A percentile compares a stretch with the other conserved stretches of the same genome.
These are phyloP conservation scores for Pheosia tremula DNA, from an alignment of 2,888 invertebrate species.

Conservation along the genomic window DNA sequence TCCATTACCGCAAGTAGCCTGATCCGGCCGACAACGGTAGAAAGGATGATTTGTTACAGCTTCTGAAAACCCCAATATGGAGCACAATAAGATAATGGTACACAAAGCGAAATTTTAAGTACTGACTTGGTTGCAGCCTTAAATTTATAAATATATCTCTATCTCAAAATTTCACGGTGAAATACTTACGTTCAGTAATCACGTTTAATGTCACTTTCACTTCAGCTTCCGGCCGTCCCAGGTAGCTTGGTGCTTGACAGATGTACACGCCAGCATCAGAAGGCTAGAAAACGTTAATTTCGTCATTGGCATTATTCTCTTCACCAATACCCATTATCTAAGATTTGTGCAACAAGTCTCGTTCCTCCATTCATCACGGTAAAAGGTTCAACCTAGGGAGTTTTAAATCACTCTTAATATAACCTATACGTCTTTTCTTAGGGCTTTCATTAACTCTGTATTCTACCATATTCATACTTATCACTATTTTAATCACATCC, in stretches of 20 bases:
- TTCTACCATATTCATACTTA: no score
- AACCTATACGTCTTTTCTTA: no score
- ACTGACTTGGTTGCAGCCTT: neutral
- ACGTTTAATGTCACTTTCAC: conserved; percentile 89
- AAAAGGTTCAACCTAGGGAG: no score
- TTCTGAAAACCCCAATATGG: conserved; percentile 8
- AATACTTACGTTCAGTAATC: conserved; percentile 88
- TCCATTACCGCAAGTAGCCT: conserved; percentile 95
- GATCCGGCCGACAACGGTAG: conserved; percentile 63
- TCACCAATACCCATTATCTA: no score
- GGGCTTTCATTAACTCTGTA: no score
- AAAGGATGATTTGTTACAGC: conserved; percentile 14
- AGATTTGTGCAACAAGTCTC: no score
- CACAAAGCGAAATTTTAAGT: neutral
- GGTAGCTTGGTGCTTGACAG: conserved; percentile 90
- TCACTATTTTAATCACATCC: no score
- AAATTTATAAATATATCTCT: neutral
- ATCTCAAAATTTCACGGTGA: neutral
- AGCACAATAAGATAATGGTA: no score
- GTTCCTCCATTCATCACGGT: no score
- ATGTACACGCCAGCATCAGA: conserved; percentile 92
- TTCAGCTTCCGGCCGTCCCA: conserved; percentile 87
- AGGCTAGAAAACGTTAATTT: conserved; percentile 64
- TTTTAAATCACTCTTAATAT: no score
- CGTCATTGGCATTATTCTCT: no score